Evolutionary conservation across 2,797 vertebrate species (phyloP).

Genomic region (Myotis myotis): DNA sequence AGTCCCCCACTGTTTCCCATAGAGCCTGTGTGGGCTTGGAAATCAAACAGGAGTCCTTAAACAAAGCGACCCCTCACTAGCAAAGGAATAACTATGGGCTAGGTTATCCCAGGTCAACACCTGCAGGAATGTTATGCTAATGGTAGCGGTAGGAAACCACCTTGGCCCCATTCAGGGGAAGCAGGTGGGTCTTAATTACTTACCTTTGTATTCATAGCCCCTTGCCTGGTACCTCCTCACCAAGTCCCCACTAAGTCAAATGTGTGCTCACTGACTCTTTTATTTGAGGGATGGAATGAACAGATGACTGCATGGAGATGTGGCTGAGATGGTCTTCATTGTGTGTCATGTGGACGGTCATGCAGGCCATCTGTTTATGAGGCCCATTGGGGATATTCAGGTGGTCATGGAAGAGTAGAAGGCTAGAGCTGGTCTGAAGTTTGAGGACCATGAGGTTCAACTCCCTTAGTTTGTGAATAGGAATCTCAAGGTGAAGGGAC

Average conservation of each 20-base stretch:
- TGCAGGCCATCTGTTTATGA: background rate
- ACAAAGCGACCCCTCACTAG: slow-evolving; percentile 77
- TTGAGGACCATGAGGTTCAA: too few relatives aligned
- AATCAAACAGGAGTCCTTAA: slow-evolving; percentile 81
- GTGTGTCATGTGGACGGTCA: fast-evolving
- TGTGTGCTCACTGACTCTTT: background rate
- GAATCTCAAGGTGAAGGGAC: background rate
- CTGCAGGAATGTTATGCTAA: background rate
- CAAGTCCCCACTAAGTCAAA: background rate
- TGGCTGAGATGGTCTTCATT: background rate
- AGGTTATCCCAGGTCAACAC: background rate
- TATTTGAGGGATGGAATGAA: background rate
- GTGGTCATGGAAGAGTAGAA: background rate
- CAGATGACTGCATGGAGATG: background rate
- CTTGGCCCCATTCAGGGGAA: background rate
- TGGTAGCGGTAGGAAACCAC: slow-evolving; percentile 51
- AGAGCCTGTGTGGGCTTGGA: slow-evolving; percentile 84
- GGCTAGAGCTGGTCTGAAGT: background rate
- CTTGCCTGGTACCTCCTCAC: background rate
- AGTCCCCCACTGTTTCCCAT: slow-evolving; percentile 90
- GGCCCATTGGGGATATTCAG: background rate
- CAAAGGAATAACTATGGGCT: slow-evolving; percentile 72
- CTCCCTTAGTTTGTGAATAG: background rate
- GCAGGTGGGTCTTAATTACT: slow-evolving; percentile 17
- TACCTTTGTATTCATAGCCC: background rate